These are phyloP conservation scores for Gnathonemus echidnorhynchus DNA, from an alignment of 2,113 vertebrate species.

Conservation along the genomic window DNA sequence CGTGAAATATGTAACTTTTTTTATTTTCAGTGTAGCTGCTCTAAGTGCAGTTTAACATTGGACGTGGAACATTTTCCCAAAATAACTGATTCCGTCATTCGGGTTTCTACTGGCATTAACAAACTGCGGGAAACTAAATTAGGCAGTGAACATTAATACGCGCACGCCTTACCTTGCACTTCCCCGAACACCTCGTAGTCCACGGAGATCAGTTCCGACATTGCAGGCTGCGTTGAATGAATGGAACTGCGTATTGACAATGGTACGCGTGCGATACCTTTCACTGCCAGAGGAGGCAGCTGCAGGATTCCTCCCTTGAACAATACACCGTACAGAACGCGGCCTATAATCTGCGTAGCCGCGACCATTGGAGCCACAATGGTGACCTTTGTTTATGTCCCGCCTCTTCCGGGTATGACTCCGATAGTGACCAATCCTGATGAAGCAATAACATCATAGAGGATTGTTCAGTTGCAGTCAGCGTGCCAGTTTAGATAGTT, in stretches of 20 bases:
- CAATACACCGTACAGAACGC: conserved; percentile 10
- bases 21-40: not conserved
- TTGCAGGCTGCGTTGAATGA: not conserved
- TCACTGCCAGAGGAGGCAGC: conserved; percentile 8
- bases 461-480: not conserved
- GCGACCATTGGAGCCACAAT: not conserved
- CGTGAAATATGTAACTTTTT: not conserved
- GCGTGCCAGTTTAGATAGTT: not conserved
- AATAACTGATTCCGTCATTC: not conserved
- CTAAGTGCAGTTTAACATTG: not conserved
- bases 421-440: not conserved
- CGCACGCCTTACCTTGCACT: conserved; percentile 36
- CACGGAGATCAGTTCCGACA: conserved; percentile 36
- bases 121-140: not conserved
- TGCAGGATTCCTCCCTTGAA: not conserved
- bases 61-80: not conserved
- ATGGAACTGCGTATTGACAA: not conserved
- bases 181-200: conserved; percentile 48
- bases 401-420: not conserved
- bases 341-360: not conserved
- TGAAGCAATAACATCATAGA: not conserved
- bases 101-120: not conserved
- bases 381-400: not conserved
- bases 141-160: not conserved
- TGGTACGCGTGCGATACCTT: not conserved